Evolutionary conservation across 2,797 vertebrate genomes (phyloP).

Genomic region (Danio choprae): DNA sequence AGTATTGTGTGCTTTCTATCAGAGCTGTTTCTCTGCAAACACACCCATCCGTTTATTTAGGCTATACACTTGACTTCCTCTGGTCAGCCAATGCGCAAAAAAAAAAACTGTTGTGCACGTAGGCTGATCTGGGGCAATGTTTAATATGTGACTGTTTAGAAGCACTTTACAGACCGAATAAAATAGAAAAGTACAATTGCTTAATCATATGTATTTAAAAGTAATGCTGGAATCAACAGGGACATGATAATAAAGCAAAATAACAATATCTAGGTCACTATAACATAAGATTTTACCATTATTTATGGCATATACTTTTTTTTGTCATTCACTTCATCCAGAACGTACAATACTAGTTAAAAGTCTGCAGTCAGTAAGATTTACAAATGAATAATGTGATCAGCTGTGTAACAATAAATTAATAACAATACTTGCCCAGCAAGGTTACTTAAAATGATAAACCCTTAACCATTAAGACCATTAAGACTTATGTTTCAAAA

Average conservation of each 20-base stretch:
- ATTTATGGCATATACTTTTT: not conserved
- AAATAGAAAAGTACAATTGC: not conserved
- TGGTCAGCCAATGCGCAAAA: conserved; percentile 9
- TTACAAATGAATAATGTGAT: too few relatives aligned
- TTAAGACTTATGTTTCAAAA: not conserved
- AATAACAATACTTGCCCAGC: not conserved
- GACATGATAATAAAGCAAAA: not conserved
- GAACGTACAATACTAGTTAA: not conserved
- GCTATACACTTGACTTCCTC: conserved; percentile 2
- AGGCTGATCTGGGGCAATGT: not conserved
- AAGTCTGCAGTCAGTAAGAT: not conserved
- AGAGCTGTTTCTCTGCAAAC: conserved; percentile 4
- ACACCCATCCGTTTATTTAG: conserved; percentile 30
- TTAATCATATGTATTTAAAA: not conserved
- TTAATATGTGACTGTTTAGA: not conserved
- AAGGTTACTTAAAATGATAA: not conserved
- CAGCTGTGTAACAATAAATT: too few relatives aligned
- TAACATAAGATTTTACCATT: not conserved
- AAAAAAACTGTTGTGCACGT: not conserved
- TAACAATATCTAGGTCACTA: not conserved
- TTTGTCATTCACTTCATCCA: not conserved
- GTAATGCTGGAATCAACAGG: too few relatives aligned
- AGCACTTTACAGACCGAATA: not conserved
- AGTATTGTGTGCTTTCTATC: not conserved
- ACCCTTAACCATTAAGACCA: not conserved